phyloP scores from a whole-genome alignment of 1,140 invertebrate species.

The Sitodiplosis mosellana region DNA sequence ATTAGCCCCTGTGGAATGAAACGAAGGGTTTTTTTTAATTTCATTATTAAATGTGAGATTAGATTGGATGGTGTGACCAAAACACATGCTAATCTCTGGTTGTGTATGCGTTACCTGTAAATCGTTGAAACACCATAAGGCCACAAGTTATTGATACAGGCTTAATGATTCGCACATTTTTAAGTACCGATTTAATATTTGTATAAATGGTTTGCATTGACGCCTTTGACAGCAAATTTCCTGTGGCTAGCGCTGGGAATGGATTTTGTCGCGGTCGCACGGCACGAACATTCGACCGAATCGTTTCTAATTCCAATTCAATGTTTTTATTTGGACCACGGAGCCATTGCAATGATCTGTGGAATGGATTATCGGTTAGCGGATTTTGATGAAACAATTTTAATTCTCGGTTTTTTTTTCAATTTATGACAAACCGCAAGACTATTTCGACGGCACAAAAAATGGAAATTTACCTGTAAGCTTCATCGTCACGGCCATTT shows the following conservation, averaged over 20 bases:
- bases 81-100: not conserved
- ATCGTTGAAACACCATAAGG: constrained; percentile 71
- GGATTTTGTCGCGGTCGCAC: constrained; percentile 17
- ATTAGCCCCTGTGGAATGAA: constrained; percentile 46
- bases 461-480: constrained; percentile 24
- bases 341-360: constrained; percentile 53
- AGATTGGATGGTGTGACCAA: not conserved
- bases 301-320: constrained; percentile 44
- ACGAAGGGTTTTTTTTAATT: too few species aligned
- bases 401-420: not conserved
- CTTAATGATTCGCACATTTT: constrained; percentile 27
- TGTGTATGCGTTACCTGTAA: constrained; percentile 18
- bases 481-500: constrained; percentile 41
- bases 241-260: not conserved
- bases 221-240: not conserved
- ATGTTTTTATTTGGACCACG: constrained; percentile 56
- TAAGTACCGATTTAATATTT: constrained; percentile 2
- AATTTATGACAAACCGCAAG: not conserved
- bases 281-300: constrained; percentile 42
- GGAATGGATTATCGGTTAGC: not conserved
- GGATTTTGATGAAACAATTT: not conserved
- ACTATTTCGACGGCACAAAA: not conserved
- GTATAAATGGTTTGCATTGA: constrained; percentile 2
- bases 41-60: not conserved
- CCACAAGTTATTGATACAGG: constrained; percentile 65